Evolutionary conservation across 1,140 invertebrate species (phyloP).

Genomic region (Lamellibrachia luymesi): DNA sequence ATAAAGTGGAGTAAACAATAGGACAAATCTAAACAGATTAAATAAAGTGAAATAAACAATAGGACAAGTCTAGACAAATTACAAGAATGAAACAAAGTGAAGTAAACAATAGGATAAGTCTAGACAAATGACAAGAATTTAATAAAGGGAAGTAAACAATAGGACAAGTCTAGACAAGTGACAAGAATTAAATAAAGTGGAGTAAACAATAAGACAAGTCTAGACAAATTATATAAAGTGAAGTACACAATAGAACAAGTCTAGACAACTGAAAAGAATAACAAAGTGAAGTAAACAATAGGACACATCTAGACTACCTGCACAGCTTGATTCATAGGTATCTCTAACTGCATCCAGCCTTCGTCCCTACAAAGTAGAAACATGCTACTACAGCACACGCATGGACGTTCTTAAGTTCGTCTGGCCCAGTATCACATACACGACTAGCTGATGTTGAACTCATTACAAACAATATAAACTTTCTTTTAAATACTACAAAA

Average conservation of each 20-base stretch:
- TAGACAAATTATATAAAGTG: too few species aligned
- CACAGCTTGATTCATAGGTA: slow-evolving; percentile 33
- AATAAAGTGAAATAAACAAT: background rate
- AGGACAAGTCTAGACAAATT: background rate
- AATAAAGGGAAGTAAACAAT: background rate
- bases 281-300: background rate
- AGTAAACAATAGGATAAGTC: too few species aligned
- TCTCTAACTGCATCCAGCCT: slow-evolving; percentile 28
- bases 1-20: too few species aligned
- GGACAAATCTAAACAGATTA: background rate
- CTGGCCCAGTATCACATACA: background rate
- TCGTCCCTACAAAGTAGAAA: slow-evolving; percentile 25
- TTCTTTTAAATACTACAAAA: background rate
- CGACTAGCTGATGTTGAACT: background rate
- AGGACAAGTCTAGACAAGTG: background rate
- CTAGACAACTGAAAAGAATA: background rate
- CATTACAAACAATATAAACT: background rate
- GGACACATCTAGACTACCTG: slow-evolving; percentile 21
- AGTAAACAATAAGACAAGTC: background rate
- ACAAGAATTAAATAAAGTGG: too few species aligned
- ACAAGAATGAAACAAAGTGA: too few species aligned
- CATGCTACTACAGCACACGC: background rate
- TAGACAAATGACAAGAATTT: background rate
- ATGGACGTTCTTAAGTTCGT: background rate
- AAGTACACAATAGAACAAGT: too few species aligned